phyloP scores from a whole-genome alignment of 1,140 invertebrate genomes.

The Saccostrea cuccullata region DNA sequence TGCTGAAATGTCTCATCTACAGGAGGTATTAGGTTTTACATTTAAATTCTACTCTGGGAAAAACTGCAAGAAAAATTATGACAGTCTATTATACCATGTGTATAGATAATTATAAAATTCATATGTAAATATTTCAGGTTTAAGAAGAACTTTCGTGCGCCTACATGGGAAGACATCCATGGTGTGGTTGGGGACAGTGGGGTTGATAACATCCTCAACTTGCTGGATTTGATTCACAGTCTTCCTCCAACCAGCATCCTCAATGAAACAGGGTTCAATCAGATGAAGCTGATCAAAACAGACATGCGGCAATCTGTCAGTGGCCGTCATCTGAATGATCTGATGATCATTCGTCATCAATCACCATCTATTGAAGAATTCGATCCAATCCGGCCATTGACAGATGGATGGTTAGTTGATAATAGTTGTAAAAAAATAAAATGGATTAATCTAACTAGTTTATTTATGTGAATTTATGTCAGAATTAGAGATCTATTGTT shows the following conservation, averaged over 20 bases:
- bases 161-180: slow-evolving; percentile 1
- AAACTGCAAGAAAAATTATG: too few species aligned
- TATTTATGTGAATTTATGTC: background rate
- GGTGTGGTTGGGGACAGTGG: background rate
- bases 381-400: slow-evolving; percentile 25
- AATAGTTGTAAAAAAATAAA: background rate
- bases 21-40: too few species aligned
- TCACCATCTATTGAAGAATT: slow-evolving; percentile 9
- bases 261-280: slow-evolving; percentile 41
- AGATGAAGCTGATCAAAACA: slow-evolving; percentile 43
- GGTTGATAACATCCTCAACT: background rate
- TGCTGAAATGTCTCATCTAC: too few species aligned
- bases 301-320: slow-evolving; percentile 21
- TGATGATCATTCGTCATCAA: slow-evolving; percentile 35
- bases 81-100: too few species aligned
- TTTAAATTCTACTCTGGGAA: too few species aligned
- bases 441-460: background rate
- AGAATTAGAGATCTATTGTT: background rate
- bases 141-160: too few species aligned
- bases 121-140: too few species aligned
- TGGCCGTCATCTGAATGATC: slow-evolving; percentile 20
- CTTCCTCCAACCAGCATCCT: slow-evolving; percentile 27
- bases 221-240: slow-evolving; percentile 27
- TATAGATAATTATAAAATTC: too few species aligned
- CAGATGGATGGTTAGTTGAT: slow-evolving; percentile 5